Conservation (phyloP, 2,888 invertebrate species). For the Agonum fuliginosum region DNA sequence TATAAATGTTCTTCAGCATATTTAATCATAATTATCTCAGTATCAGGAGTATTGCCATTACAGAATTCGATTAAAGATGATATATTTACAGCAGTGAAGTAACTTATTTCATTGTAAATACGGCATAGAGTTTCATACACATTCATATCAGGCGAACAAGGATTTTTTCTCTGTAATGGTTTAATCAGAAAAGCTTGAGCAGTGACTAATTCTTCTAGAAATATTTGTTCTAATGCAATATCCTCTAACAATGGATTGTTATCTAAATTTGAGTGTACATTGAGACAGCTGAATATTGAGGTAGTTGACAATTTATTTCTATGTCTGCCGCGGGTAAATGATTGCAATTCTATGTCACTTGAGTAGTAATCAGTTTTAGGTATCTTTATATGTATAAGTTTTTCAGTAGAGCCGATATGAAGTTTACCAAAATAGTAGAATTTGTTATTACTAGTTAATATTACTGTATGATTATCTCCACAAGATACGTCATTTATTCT, state of each 20-base stretch:
- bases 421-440: constrained; percentile 83
- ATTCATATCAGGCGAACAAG: constrained; percentile 75
- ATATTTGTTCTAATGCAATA: constrained; percentile 76
- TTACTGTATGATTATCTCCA: constrained; percentile 78
- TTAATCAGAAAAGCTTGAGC: constrained; percentile 79
- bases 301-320: constrained; percentile 64
- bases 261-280: constrained; percentile 62
- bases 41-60: constrained; percentile 79
- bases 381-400: constrained; percentile 52
- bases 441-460: constrained; percentile 81
- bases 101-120: constrained; percentile 81
- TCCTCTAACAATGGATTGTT: constrained; percentile 70
- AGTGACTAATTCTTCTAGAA: constrained; percentile 81
- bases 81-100: constrained; percentile 81
- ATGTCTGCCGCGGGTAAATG: constrained; percentile 50
- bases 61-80: constrained; percentile 82
- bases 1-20: constrained; percentile 83
- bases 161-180: constrained; percentile 79
- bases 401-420: constrained; percentile 68
- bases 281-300: constrained; percentile 66
- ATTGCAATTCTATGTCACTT: constrained; percentile 53
- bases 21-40: constrained; percentile 81
- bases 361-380: constrained; percentile 63
- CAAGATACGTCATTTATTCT: constrained; percentile 72
- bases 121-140: constrained; percentile 81